phyloP scores from a whole-genome alignment of 2,113 vertebrate species.

The mouse (Mus musculus) region GRCm39 chr17:7303501-7304000 shows the following conservation, averaged over 20 bases:
- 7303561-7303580: not conserved
- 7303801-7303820: not conserved
- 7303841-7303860: conserved; percentile 34
- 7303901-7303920: not conserved
- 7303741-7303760: not conserved
- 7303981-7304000: rapidly evolving
- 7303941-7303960: rapidly evolving
- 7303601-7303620: not conserved
- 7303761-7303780: not conserved
- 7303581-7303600: no score
- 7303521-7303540: not conserved
- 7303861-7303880: conserved; percentile 10
- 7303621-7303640: not conserved
- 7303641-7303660: not conserved
- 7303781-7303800: not conserved
- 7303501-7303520: no score
- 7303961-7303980: not conserved
- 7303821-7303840: not conserved
- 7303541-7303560: not conserved
- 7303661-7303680: no score
- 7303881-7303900: conserved; percentile 10
- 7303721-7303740: not conserved
- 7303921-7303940: not conserved
- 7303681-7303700: not conserved
- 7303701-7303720: not conserved